phyloP scores from a whole-genome alignment of 1,140 invertebrate genomes.

The Plectrocnemia conspersa region DNA sequence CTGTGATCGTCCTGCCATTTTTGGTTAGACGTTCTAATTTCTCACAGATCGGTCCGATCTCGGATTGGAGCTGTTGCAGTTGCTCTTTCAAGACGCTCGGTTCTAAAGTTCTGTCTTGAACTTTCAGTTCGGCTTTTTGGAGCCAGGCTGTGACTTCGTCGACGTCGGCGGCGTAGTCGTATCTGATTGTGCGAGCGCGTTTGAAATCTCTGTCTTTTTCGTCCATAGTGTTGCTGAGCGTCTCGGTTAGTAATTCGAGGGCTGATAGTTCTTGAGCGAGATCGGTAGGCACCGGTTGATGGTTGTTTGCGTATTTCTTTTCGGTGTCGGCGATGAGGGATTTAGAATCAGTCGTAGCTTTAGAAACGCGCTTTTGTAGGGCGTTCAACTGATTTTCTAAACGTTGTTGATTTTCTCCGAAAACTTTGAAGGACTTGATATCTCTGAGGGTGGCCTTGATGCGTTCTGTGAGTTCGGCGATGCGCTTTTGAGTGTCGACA shows the following conservation, averaged over 20 bases:
- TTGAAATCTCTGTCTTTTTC: constrained; percentile 83
- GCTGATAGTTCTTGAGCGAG: constrained; percentile 69
- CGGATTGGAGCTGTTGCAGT: constrained; percentile 69
- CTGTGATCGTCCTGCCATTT: constrained; percentile 72
- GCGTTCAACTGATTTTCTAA: constrained; percentile 52
- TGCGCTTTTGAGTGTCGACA: constrained; percentile 55
- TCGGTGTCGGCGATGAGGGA: constrained; percentile 61
- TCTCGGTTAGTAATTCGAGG: constrained; percentile 75
- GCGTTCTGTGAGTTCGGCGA: constrained; percentile 59
- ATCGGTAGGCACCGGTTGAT: constrained; percentile 68
- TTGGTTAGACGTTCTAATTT: constrained; percentile 71
- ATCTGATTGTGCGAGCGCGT: constrained; percentile 71
- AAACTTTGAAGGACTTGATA: constrained; percentile 66
- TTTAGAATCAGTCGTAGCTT: constrained; percentile 55
- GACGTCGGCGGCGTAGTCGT: constrained; percentile 73
- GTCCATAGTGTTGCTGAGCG: constrained; percentile 71
- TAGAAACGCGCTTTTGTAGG: constrained; percentile 50
- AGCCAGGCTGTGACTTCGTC: constrained; percentile 80
- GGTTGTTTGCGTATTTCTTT: constrained; percentile 62
- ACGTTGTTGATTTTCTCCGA: constrained; percentile 60
- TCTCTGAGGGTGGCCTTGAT: constrained; percentile 59
- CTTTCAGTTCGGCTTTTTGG: constrained; percentile 71
- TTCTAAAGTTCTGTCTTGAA: constrained; percentile 74
- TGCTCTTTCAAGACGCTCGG: constrained; percentile 72
- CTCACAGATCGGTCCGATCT: constrained; percentile 67